phyloP scores from a whole-genome alignment of 2,113 vertebrate genomes.

The Gopherus flavomarginatus region DNA sequence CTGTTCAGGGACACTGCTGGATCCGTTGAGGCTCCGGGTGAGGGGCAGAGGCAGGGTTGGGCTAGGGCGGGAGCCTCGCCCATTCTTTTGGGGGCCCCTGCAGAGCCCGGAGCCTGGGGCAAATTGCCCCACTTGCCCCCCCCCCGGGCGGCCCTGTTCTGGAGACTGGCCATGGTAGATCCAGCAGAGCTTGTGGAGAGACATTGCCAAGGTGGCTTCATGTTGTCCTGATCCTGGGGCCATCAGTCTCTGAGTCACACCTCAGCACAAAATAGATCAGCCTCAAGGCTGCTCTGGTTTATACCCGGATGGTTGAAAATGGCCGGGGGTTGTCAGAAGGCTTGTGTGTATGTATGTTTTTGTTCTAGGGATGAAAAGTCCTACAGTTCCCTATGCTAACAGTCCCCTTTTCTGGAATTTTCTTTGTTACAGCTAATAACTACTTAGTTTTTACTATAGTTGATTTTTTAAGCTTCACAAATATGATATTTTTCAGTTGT shows the following conservation, averaged over 20 bases:
- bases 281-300: neutral
- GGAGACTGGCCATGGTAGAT: neutral
- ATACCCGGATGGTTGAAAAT: accelerated
- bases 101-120: no score
- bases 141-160: neutral
- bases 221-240: neutral
- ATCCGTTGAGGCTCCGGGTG: no score
- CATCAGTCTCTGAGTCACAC: no score
- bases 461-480: neutral
- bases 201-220: neutral
- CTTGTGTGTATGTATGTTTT: neutral
- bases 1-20: no score
- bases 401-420: neutral
- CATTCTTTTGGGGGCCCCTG: no score
- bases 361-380: neutral
- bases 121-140: no score
- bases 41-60: no score
- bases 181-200: neutral
- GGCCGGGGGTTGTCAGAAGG: neutral
- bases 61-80: no score
- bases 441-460: neutral
- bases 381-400: neutral
- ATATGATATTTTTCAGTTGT: neutral
- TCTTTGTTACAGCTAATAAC: neutral
- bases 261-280: neutral